A percentile compares a stretch with the other conserved stretches of the same genome.
Conservation (phyloP, 1,140 invertebrate species). For the Nilaparvata lugens region DNA sequence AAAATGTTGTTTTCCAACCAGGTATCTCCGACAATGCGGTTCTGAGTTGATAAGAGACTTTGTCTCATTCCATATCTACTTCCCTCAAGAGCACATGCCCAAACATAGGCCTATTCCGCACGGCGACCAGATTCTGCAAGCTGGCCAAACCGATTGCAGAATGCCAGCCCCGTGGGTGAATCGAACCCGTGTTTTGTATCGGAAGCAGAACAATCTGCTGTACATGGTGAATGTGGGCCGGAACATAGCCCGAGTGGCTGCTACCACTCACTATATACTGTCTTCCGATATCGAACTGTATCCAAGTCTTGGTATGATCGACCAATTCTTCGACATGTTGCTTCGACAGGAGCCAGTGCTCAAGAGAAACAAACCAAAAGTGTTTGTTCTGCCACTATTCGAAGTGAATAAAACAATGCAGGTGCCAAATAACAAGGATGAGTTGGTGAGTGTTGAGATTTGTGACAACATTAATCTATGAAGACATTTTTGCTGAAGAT, state of each 20-base stretch:
- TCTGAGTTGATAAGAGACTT: constrained; percentile 55
- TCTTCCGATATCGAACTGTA: constrained; percentile 84
- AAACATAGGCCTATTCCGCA: constrained; percentile 58
- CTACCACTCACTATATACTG: constrained; percentile 73
- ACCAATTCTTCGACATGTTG: constrained; percentile 73
- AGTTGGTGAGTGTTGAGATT: constrained; percentile 34
- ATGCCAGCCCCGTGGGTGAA: constrained; percentile 57
- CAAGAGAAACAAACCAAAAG: constrained; percentile 54
- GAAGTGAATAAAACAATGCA: constrained; percentile 60
- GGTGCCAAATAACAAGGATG: constrained; percentile 38
- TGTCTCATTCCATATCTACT: constrained; percentile 80
- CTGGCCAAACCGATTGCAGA: constrained; percentile 54
- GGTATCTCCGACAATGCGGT: constrained; percentile 45
- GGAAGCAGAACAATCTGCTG: constrained; percentile 63
- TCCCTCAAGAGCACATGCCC: constrained; percentile 74
- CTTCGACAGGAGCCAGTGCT: constrained; percentile 55
- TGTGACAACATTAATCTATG: too few species aligned
- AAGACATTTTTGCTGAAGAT: too few species aligned
- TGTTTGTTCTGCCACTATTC: constrained; percentile 74
- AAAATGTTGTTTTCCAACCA: too few species aligned
- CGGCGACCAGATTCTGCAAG: constrained; percentile 44
- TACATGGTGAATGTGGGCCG: constrained; percentile 84
- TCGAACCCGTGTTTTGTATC: constrained; percentile 56
- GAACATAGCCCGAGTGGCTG: constrained; percentile 72
- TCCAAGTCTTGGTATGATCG: constrained; percentile 66